Evolutionary conservation across 2,113 vertebrate species (phyloP), one percentile per base, ranked within the genome.

Genomic region (Melanerpes aurifrons): DNA sequence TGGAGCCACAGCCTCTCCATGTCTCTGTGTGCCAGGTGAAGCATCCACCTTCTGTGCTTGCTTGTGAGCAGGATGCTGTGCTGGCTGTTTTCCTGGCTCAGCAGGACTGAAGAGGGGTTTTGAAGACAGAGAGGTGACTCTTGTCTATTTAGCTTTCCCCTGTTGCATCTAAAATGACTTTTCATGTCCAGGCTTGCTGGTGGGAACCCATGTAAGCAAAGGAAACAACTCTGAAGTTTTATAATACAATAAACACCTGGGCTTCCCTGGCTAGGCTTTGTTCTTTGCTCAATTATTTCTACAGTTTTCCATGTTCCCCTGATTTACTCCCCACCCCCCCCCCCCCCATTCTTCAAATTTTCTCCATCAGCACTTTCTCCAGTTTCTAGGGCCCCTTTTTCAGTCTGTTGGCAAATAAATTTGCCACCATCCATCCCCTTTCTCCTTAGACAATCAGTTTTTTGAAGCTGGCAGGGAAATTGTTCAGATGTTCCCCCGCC

Each of bases 341-440:
- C 66, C 43, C 69, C 18, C 18, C n/a, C 4, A 6, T 71, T 88
- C 61, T 82, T 80, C 45, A 35, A 4, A 13, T 72, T 57, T 85
- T 56, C 31, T 62, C 57, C 28, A 32, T 80, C 85, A 20, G 21
- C 35, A 15, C 25, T 88, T 89, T 50, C 56, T 29, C 72, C 19
- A 10, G 16, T 35, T 94, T 66, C 50, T 47, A 73, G 43, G 26
- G 13, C 5, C 35, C 12, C 40, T 31, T 81, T 89, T 87, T 67
- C 67, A 26, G 11, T 21, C 73, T 81, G 67, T 93, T 90, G 73
- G 67, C 53, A 94, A 93, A 89, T n/a, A 92, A 56, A 89, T 90
- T 90, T 90, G 66, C 47, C 28, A 69, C 57, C 6, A 4, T 73
- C 92, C 77, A n/a, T 68, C 75, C 48, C 22, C 40, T 50, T 76